These are phyloP conservation scores for Zelleria hepariella DNA, from an alignment of 2,888 invertebrate species.

Conservation along the genomic window DNA sequence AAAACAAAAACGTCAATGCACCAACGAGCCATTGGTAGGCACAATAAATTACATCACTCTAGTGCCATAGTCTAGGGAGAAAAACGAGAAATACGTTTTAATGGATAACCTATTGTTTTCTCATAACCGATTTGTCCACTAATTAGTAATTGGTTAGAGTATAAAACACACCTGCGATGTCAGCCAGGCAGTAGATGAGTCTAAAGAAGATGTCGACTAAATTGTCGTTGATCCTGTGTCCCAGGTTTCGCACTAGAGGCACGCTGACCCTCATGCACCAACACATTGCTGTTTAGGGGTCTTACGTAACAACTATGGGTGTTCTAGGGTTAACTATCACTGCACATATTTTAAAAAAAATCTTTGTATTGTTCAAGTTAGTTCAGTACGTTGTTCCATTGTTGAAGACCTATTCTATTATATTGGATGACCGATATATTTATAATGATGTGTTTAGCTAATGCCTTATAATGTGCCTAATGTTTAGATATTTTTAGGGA, in stretches of 20 bases:
- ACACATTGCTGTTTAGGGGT: slow-evolving; percentile 34
- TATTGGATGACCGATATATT: too few species aligned
- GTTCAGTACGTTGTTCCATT: too few species aligned
- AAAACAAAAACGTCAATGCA: too few species aligned
- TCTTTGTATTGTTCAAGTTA: too few species aligned
- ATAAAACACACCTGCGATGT: slow-evolving; percentile 21
- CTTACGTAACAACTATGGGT: not conserved
- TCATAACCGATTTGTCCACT: too few species aligned
- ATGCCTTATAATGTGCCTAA: too few species aligned
- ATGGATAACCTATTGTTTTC: too few species aligned
- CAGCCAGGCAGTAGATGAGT: slow-evolving; percentile 40
- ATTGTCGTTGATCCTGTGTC: slow-evolving; percentile 31
- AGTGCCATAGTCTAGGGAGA: not conserved
- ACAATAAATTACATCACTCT: not conserved
- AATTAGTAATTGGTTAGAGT: not conserved
- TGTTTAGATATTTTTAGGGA: too few species aligned
- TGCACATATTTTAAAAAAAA: not conserved
- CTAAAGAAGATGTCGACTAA: slow-evolving; percentile 38
- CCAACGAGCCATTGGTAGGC: not conserved
- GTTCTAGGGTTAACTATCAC: not conserved
- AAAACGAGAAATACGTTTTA: too few species aligned
- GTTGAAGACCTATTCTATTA: too few species aligned
- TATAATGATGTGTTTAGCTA: too few species aligned
- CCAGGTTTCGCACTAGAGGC: slow-evolving; percentile 47
- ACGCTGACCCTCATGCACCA: slow-evolving; percentile 59